Evolutionary conservation across 1,140 invertebrate species (phyloP).

Genomic region (Drosophila cardini): DNA sequence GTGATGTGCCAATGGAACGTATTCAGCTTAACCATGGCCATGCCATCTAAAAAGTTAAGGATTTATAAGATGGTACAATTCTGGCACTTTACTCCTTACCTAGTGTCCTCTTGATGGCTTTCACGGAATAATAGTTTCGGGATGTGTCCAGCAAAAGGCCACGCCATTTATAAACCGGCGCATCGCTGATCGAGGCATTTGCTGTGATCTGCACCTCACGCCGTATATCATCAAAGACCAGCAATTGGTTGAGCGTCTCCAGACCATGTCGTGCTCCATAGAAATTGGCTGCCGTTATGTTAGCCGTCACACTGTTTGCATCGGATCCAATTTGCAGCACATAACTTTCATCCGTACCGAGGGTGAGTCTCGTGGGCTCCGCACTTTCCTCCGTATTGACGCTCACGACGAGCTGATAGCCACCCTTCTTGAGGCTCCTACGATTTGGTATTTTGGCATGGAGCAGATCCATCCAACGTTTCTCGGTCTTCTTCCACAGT

Average conservation of each 20-base stretch:
- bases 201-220: slow-evolving; percentile 85
- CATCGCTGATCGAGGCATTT: slow-evolving; percentile 88
- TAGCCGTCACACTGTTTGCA: slow-evolving; percentile 85
- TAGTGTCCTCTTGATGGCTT: slow-evolving; percentile 89
- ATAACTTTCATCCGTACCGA: slow-evolving; percentile 90
- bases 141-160: slow-evolving; percentile 92
- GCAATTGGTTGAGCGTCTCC: slow-evolving; percentile 92
- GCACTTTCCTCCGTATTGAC: slow-evolving; percentile 59
- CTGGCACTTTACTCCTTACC: slow-evolving; percentile 71
- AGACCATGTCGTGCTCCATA: slow-evolving; percentile 91
- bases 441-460: slow-evolving; percentile 66
- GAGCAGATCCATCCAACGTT: slow-evolving; percentile 64
- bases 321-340: slow-evolving; percentile 86
- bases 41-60: slow-evolving; percentile 86
- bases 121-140: slow-evolving; percentile 89
- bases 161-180: slow-evolving; percentile 90
- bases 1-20: slow-evolving; percentile 96
- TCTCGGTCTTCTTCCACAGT: slow-evolving; percentile 63
- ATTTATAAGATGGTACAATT: neutral
- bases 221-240: slow-evolving; percentile 88
- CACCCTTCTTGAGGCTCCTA: slow-evolving; percentile 56
- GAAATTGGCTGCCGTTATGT: slow-evolving; percentile 88
- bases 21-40: slow-evolving; percentile 93
- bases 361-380: slow-evolving; percentile 76
- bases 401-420: slow-evolving; percentile 67